Conservation (phyloP, 2,113 vertebrate species). For the Syngnathus scovelli region DNA sequence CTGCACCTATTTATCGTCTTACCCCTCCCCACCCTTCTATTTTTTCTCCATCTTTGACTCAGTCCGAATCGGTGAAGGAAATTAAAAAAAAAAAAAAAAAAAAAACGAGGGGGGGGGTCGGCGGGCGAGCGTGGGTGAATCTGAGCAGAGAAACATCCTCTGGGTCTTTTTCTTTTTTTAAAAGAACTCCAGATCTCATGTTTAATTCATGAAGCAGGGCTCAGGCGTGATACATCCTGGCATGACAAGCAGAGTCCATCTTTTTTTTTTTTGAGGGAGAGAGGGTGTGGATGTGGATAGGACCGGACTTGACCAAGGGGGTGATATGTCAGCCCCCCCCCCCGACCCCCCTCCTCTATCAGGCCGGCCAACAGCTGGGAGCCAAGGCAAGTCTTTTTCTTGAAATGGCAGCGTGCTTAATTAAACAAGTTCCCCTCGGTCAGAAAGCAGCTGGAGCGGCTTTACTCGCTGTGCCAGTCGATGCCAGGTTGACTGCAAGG, state of each 20-base stretch:
- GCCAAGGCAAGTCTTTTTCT: constrained; percentile 57
- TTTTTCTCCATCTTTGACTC: constrained; percentile 62
- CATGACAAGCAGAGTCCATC: constrained; percentile 70
- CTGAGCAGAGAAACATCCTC: constrained; percentile 74
- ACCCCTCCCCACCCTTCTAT: constrained; percentile 16
- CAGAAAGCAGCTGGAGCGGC: constrained; percentile 67
- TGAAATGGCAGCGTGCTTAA: constrained; percentile 66
- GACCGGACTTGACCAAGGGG: constrained; percentile 50
- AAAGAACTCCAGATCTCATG: constrained; percentile 75
- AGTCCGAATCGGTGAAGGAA: constrained; percentile 57
- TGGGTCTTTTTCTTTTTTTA: constrained; percentile 73
- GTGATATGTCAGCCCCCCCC: constrained; percentile 51
- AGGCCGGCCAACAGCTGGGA: constrained; percentile 66
- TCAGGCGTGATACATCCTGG: constrained; percentile 71
- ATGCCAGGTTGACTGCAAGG: constrained; percentile 65
- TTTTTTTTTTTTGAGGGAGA: constrained; percentile 47
- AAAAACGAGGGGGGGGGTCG: constrained; percentile 38
- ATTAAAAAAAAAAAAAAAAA: constrained; percentile 37
- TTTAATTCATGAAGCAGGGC: constrained; percentile 73
- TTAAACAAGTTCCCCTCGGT: constrained; percentile 68
- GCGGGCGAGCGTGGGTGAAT: constrained; percentile 74
- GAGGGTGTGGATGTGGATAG: constrained; percentile 53
- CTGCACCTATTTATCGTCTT: constrained; percentile 67
- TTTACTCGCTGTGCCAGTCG: constrained; percentile 64
- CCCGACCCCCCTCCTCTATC: constrained; percentile 29